Conservation (phyloP, 1,140 invertebrate genomes). For the Lineus longissimus region DNA sequence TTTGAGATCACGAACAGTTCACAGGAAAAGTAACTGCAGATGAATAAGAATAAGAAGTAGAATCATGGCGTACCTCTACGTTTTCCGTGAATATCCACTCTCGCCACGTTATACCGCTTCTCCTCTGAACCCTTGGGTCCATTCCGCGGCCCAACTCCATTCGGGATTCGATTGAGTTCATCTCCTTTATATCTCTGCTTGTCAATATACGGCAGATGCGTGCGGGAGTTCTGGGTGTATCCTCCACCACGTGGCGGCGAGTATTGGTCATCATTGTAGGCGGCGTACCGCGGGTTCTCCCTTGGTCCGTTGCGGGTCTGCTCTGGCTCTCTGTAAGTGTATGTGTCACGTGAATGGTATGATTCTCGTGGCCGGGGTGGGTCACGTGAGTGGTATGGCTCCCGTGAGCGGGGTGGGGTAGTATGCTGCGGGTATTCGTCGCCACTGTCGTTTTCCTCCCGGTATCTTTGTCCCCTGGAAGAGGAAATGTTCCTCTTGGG, state of each 20-base stretch:
- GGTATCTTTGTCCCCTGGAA: too few species aligned
- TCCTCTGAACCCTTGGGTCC: neutral
- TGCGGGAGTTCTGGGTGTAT: neutral
- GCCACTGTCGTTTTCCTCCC: neutral
- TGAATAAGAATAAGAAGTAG: too few species aligned
- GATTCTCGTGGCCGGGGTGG: too few species aligned
- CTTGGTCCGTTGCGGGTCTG: conserved; percentile 5
- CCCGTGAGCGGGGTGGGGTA: too few species aligned
- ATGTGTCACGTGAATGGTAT: too few species aligned
- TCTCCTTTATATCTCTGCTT: neutral
- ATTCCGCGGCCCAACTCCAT: neutral
- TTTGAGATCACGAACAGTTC: too few species aligned
- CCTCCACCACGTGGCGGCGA: neutral
- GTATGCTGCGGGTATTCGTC: too few species aligned
- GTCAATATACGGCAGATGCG: neutral
- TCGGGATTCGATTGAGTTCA: neutral
- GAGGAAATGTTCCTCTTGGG: too few species aligned
- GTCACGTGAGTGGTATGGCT: neutral
- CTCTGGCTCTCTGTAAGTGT: neutral
- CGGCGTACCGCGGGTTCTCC: conserved; percentile 9
- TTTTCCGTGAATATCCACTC: conserved; percentile 32
- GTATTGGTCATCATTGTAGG: neutral
- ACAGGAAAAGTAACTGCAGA: too few species aligned
- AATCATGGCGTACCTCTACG: conserved; percentile 20
- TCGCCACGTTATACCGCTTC: conserved; percentile 7